Percentiles rank a stretch among this genome's conserved stretches.
Conservation (phyloP, 2,113 vertebrate species). For the Mungos mungo region DNA sequence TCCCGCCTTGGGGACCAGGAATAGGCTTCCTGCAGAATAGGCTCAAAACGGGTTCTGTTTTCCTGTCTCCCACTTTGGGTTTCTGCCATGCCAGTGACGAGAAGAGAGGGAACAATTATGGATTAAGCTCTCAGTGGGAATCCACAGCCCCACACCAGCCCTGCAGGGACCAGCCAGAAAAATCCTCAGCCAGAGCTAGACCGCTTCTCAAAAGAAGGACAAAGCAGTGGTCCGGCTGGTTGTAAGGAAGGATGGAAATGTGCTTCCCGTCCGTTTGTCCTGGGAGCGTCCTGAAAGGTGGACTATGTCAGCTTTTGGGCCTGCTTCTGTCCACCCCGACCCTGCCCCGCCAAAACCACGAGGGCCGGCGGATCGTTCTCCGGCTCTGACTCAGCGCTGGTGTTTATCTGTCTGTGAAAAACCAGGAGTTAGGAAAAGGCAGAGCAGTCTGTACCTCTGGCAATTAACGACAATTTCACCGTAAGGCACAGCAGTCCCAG, state of each 20-base stretch:
- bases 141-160: neutral
- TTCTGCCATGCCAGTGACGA: neutral
- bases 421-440: neutral
- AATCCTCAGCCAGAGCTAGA: neutral
- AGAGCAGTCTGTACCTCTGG: neutral
- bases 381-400: neutral
- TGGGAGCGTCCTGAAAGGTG: neutral
- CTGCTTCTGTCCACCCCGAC: neutral
- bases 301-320: no score
- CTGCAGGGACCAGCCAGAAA: neutral
- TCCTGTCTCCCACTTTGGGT: neutral
- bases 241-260: neutral
- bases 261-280: fast-evolving
- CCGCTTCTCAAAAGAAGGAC: neutral
- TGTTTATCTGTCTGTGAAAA: neutral
- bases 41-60: neutral
- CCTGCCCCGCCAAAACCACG: neutral
- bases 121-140: no score
- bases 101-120: neutral
- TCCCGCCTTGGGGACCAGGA: neutral
- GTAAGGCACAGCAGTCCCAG: neutral
- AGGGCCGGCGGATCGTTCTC: fast-evolving
- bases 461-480: neutral
- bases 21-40: neutral
- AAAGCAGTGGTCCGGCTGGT: neutral